These are phyloP conservation scores for Limnothrissa miodon DNA, from an alignment of 2,113 vertebrate genomes.

Conservation along the genomic window DNA sequence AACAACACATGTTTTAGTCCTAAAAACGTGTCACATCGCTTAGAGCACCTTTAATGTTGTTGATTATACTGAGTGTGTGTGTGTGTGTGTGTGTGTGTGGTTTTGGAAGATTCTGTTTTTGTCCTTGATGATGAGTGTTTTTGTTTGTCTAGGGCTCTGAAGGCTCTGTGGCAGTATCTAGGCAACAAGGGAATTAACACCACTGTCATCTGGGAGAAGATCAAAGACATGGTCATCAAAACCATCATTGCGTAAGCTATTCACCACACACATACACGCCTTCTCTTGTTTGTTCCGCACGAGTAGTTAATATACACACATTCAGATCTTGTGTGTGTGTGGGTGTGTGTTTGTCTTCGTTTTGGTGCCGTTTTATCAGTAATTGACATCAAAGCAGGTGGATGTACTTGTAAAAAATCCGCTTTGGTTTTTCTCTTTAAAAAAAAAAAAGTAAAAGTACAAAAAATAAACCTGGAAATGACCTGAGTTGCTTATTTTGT, in stretches of 20 bases:
- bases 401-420: no score
- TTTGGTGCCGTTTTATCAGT: background rate
- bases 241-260: constrained; percentile 93
- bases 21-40: no score
- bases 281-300: background rate
- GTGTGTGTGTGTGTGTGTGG: no score
- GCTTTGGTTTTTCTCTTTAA: no score
- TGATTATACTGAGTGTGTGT: no score
- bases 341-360: background rate
- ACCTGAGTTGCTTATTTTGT: background rate
- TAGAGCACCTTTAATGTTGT: no score
- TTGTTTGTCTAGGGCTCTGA: constrained; percentile 85
- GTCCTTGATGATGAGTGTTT: background rate
- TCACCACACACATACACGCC: background rate
- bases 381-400: no score
- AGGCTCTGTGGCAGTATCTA: constrained; percentile 91
- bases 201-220: constrained; percentile 90
- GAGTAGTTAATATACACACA: background rate
- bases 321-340: background rate
- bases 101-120: no score
- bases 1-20: no score
- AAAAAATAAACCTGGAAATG: no score
- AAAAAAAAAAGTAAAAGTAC: no score
- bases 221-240: constrained; percentile 97
- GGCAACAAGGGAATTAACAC: constrained; percentile 84